Conservation (phyloP, 2,113 vertebrate genomes). For the Anarhynchus alexandrinus region DNA sequence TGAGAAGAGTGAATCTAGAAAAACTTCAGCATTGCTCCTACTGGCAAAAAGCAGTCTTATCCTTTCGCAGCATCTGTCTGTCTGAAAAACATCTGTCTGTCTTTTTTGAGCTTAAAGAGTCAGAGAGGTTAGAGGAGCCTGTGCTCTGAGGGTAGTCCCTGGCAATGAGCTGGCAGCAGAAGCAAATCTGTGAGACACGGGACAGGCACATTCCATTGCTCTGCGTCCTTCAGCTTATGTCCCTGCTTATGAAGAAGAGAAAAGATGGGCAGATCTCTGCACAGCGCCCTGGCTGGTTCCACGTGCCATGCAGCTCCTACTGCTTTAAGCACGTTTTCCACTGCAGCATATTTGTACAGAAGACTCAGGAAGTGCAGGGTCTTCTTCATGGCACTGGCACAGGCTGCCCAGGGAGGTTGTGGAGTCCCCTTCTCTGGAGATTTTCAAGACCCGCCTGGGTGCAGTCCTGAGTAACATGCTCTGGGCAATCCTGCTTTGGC, state of each 20-base stretch:
- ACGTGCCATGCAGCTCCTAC: not conserved
- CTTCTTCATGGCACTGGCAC: too few relatives aligned
- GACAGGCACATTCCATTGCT: not conserved
- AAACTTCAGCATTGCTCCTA: not conserved
- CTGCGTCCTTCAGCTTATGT: not conserved
- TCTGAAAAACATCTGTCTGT: not conserved
- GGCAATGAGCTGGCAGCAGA: not conserved
- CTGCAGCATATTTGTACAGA: not conserved
- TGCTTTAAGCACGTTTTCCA: not conserved
- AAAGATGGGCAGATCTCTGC: not conserved
- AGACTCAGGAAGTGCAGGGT: fast-evolving
- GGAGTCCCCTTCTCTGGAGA: too few relatives aligned
- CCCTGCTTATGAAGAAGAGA: not conserved
- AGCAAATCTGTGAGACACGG: not conserved
- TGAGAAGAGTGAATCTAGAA: not conserved
- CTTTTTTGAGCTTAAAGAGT: not conserved
- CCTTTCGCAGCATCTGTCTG: not conserved
- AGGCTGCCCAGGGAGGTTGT: too few relatives aligned
- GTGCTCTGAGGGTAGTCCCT: not conserved
- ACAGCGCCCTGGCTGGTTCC: not conserved
- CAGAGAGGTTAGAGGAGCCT: not conserved
- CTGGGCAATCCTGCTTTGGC: too few relatives aligned
- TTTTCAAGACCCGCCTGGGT: too few relatives aligned
- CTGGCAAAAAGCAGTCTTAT: not conserved
- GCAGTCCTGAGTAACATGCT: too few relatives aligned